Percentiles rank a stretch among this genome's conserved stretches.
Evolutionary conservation across 92 coral and sea anemone genomes (phyloP).

Genomic region (Bergia sp.): DNA sequence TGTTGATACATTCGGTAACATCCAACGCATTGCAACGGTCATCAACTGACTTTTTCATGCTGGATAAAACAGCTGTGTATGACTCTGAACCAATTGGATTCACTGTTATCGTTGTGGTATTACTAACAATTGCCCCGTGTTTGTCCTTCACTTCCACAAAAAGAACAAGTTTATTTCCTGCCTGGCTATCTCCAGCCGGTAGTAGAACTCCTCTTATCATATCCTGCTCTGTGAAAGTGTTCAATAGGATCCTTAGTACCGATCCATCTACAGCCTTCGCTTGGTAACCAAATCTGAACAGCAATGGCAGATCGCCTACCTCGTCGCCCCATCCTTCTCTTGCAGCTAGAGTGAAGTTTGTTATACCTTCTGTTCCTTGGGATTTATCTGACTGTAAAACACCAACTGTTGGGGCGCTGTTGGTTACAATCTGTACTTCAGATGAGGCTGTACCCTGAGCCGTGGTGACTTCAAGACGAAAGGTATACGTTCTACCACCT

Average conservation of each 20-base stretch:
- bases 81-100: background rate
- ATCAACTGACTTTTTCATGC: slow-evolving; percentile 4
- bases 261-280: background rate
- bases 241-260: background rate
- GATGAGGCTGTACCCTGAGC: slow-evolving; percentile 11
- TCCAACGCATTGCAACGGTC: slow-evolving; percentile 2
- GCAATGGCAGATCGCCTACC: background rate
- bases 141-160: slow-evolving; percentile 28
- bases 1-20: background rate
- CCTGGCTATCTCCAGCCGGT: slow-evolving; percentile 9
- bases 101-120: background rate
- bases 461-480: slow-evolving; percentile 9
- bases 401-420: slow-evolving; percentile 20
- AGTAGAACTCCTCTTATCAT: background rate
- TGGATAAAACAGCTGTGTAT: background rate
- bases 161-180: slow-evolving; percentile 6
- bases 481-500: slow-evolving; percentile 12
- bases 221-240: slow-evolving; percentile 8
- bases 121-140: background rate
- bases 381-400: background rate
- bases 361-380: background rate
- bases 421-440: slow-evolving; percentile 3
- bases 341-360: slow-evolving; percentile 16
- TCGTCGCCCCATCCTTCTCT: slow-evolving; percentile 13
- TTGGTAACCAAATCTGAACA: slow-evolving; percentile 25